Evolutionary conservation across 2,797 vertebrate genomes (phyloP).

Genomic region (Miichthys miiuy): DNA sequence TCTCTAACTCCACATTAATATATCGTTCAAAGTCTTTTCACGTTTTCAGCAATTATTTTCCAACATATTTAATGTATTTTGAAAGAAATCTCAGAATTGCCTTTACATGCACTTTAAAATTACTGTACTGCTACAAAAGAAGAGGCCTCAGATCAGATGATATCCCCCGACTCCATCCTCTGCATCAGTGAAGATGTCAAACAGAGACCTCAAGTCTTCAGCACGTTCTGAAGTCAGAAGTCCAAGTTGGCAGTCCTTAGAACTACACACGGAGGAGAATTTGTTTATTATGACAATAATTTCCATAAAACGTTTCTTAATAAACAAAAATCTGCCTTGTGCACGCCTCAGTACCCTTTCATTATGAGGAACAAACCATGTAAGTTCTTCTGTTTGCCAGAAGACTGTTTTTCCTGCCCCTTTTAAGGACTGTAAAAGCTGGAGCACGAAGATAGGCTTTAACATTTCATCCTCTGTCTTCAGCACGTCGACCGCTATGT

Average conservation of each 20-base stretch:
- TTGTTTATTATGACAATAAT: constrained; percentile 17
- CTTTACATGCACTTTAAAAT: too few relatives aligned
- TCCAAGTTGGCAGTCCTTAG: neutral
- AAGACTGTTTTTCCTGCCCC: constrained; percentile 38
- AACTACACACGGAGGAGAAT: neutral
- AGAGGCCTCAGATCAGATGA: neutral
- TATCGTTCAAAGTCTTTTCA: too few relatives aligned
- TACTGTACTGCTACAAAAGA: neutral
- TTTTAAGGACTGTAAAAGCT: constrained; percentile 30
- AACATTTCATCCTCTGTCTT: constrained; percentile 36
- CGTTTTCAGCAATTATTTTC: too few relatives aligned
- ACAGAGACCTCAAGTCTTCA: constrained; percentile 11
- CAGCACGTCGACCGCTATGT: constrained; percentile 8
- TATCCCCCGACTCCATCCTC: neutral
- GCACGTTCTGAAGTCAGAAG: neutral
- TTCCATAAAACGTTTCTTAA: constrained; percentile 32
- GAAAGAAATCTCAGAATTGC: too few relatives aligned
- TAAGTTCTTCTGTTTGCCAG: constrained; percentile 34
- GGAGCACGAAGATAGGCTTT: constrained; percentile 41
- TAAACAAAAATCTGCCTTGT: constrained; percentile 10
- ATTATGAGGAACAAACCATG: constrained; percentile 37
- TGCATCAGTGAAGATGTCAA: constrained; percentile 3
- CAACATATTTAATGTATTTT: too few relatives aligned
- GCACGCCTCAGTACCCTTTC: constrained; percentile 19
- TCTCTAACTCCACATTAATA: too few relatives aligned